Evolutionary conservation across 2,888 invertebrate genomes (phyloP).

Genomic region (Phyllotreta striolata): DNA sequence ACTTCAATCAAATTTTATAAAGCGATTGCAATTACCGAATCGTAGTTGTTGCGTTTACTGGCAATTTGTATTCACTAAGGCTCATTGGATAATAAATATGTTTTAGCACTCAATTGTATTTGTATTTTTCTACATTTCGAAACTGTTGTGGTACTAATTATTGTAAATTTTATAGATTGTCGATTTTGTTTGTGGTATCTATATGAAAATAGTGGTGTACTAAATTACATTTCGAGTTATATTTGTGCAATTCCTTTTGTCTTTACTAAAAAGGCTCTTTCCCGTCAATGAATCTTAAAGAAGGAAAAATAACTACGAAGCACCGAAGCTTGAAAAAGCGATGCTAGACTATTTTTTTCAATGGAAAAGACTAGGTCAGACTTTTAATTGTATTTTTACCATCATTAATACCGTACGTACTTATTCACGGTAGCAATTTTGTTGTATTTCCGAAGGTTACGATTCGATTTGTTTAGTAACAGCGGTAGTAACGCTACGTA

Average conservation of each 20-base stretch:
- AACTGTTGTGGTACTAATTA: no score
- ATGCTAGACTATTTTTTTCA: slow-evolving; percentile 32
- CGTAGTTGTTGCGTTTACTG: slow-evolving; percentile 2
- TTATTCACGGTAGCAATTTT: slow-evolving; percentile 21
- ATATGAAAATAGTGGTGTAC: no score
- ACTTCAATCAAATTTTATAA: slow-evolving; percentile 17
- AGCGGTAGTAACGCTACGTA: no score
- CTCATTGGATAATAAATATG: slow-evolving; percentile 6
- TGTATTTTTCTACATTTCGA: no score
- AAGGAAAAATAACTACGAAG: slow-evolving; percentile 30
- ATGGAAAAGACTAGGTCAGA: slow-evolving; percentile 30
- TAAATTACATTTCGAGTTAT: no score
- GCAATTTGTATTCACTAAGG: not conserved
- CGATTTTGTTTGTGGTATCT: no score
- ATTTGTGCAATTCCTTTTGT: no score
- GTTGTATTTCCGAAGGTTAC: slow-evolving; percentile 18
- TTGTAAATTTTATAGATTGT: no score
- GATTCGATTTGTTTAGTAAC: no score
- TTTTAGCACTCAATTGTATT: no score
- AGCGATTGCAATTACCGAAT: slow-evolving; percentile 11
- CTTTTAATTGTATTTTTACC: slow-evolving; percentile 28
- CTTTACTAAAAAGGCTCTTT: not conserved
- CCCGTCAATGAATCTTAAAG: not conserved
- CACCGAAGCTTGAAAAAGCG: slow-evolving; percentile 32
- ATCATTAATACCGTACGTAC: slow-evolving; percentile 20